A percentile compares a stretch with the other conserved stretches of the same genome.
Conservation (phyloP, 1,140 invertebrate species). For the Drosophila sproati region DNA sequence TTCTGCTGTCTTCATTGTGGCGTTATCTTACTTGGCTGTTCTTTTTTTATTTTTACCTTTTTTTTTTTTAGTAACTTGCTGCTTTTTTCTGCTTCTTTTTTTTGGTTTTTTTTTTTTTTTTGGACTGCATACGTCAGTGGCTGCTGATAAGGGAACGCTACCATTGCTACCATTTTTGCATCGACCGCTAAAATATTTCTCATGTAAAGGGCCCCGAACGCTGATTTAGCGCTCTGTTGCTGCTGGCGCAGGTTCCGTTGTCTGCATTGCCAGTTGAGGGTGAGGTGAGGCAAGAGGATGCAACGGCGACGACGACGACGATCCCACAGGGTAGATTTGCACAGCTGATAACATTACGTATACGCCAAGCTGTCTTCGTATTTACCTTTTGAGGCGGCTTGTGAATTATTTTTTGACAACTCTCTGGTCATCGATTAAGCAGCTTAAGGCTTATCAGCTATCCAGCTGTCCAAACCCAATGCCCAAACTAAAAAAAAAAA, state of each 20-base stretch:
- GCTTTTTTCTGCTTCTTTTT: not conserved
- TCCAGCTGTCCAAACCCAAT: slow-evolving; percentile 41
- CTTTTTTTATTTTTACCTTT: slow-evolving; percentile 38
- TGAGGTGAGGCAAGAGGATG: too few relatives aligned
- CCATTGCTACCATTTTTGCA: slow-evolving; percentile 79
- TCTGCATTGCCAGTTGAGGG: not conserved
- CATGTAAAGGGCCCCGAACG: slow-evolving; percentile 68
- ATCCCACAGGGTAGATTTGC: slow-evolving; percentile 71
- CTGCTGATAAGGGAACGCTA: slow-evolving; percentile 76
- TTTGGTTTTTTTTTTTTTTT: slow-evolving; percentile 28
- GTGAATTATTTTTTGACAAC: slow-evolving; percentile 83
- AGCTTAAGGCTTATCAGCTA: slow-evolving; percentile 77
- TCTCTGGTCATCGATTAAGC: slow-evolving; percentile 81
- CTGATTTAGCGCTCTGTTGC: slow-evolving; percentile 50
- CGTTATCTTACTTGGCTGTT: slow-evolving; percentile 62
- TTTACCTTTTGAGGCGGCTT: slow-evolving; percentile 65
- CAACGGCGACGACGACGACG: not conserved
- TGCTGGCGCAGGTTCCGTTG: slow-evolving; percentile 29
- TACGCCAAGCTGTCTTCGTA: slow-evolving; percentile 73
- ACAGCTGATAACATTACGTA: slow-evolving; percentile 74
- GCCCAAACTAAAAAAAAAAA: not conserved
- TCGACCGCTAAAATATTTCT: slow-evolving; percentile 80
- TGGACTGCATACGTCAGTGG: slow-evolving; percentile 70
- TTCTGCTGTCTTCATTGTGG: slow-evolving; percentile 81
- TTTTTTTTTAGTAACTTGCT: not conserved